These are phyloP conservation scores for Eupithecia tripunctaria DNA, from an alignment of 2,888 invertebrate species.

Conservation along the genomic window DNA sequence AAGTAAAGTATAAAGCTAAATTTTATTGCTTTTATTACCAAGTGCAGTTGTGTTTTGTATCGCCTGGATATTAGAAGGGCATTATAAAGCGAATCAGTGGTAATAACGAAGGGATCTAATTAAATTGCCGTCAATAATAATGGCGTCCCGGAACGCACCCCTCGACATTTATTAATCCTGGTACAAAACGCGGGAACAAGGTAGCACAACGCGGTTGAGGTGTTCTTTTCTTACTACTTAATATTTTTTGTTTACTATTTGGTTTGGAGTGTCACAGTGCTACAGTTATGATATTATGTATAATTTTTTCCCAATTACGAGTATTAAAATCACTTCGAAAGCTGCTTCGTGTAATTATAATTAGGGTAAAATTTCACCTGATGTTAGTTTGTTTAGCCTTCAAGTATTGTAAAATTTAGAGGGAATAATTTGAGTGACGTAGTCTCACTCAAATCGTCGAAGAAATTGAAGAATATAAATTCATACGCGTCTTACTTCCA, in stretches of 20 bases:
- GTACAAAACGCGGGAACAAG: constrained; percentile 63
- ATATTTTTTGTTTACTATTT: neutral
- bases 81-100: constrained; percentile 82
- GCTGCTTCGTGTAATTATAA: no score
- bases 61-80: constrained; percentile 70
- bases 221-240: neutral
- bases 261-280: no score
- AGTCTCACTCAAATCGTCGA: neutral
- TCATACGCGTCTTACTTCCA: neutral
- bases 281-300: no score
- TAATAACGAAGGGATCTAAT: constrained; percentile 82
- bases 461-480: neutral
- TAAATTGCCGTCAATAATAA: constrained; percentile 84
- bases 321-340: no score
- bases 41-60: constrained; percentile 46
- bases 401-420: neutral
- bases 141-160: constrained; percentile 77
- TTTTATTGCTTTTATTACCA: constrained; percentile 11
- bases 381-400: no score
- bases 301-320: no score
- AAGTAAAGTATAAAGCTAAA: neutral
- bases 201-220: constrained; percentile 20
- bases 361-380: no score
- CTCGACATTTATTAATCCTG: constrained; percentile 81
- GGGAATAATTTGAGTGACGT: neutral